A percentile compares a stretch with the other conserved stretches of the same genome.
These are phyloP conservation scores for Myopa testacea DNA, from an alignment of 2,888 invertebrate genomes.

Conservation along the genomic window DNA sequence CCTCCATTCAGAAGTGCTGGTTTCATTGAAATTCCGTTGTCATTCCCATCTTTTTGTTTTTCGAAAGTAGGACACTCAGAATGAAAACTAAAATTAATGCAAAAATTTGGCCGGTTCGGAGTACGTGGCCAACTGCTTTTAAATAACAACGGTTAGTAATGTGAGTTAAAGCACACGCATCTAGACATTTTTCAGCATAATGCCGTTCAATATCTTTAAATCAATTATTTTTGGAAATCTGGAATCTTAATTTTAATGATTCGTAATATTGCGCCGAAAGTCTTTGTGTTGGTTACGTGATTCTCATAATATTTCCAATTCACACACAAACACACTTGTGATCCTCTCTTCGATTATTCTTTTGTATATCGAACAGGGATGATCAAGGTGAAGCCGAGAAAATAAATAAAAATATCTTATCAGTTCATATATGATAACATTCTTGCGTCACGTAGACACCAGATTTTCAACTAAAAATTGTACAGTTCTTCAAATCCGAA, in stretches of 20 bases:
- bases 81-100: slow-evolving; percentile 20
- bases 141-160: slow-evolving; percentile 23
- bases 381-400: background rate
- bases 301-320: background rate
- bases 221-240: background rate
- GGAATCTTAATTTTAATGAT: background rate
- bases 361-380: background rate
- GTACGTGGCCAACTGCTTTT: background rate
- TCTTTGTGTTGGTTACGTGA: background rate
- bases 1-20: background rate
- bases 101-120: background rate
- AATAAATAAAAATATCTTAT: slow-evolving; percentile 1
- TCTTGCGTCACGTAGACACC: background rate
- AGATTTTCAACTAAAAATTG: background rate
- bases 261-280: background rate
- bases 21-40: slow-evolving; percentile 24
- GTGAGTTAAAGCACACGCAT: slow-evolving; percentile 18
- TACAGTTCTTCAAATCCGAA: background rate
- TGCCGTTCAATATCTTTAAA: slow-evolving; percentile 11
- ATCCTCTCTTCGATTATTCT: background rate
- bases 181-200: slow-evolving; percentile 9
- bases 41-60: slow-evolving; percentile 3
- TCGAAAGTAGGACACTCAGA: slow-evolving; percentile 27
- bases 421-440: background rate
- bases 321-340: background rate